Evolutionary conservation across 1,140 invertebrate genomes (phyloP), one percentile per base, ranked within the genome.

Genomic region (Popillia japonica): DNA sequence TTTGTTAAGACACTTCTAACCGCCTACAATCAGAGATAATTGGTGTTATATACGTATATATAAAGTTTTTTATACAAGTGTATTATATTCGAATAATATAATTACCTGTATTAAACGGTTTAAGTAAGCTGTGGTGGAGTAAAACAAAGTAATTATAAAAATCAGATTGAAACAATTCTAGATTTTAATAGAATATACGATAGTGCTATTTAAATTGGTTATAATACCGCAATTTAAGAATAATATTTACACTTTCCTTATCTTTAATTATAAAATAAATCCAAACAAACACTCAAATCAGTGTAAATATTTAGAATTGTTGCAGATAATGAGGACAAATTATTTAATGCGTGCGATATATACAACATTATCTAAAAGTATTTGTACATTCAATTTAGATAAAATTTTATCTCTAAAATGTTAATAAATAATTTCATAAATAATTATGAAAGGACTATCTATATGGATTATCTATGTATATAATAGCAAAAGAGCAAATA

Each of bases 1-100:
- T 68, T n/a, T 68, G 61, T 68, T 55, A 17, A 55, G 17, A 55
- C 48, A 55, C 48, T 17, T 68, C 61, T 68, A 22, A 68, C 20
- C 61, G 22, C 61, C 61, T 68, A 68, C 61, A 68, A 22, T 6
- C 0, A 68, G 27, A 0, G 22, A 68, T 68, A 44, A 44, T 14
- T 44, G 9, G 42, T 44, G 8, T n/a, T n/a, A 44, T 44, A 44
- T 44, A 44, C 4, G 27, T 4, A 34, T 34, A 44, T 7, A 44
- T 44, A 44, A 44, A 55, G n/a, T 14, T 17, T 17, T n/a, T 55
- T 55, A 55, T 17, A 55, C n/a, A n/a, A n/a, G n/a, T n/a, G 14
- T 55, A 55, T 55, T 55, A n/a, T 6, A 6, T 17, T 1, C 14
- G 6, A n/a, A 55, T 55, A 55, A 55, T 17, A 17, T 55, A 55